phyloP scores from a whole-genome alignment of 2,113 vertebrate species.

The Neopipo cinnamomea region DNA sequence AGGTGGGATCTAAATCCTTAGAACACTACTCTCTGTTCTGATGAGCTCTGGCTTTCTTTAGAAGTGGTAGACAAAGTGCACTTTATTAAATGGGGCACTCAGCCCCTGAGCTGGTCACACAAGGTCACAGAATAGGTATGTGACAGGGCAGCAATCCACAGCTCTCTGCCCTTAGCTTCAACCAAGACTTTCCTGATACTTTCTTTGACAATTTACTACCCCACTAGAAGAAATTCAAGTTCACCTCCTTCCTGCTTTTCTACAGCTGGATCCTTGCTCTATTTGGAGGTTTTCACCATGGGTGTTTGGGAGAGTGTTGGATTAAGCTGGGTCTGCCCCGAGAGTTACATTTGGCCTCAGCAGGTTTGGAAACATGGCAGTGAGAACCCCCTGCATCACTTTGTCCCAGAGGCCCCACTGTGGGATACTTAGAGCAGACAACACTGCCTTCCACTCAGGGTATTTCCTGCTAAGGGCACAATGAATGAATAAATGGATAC shows the following conservation, averaged over 20 bases:
- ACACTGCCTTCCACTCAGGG: not conserved
- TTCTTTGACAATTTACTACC: not conserved
- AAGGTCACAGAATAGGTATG: not conserved
- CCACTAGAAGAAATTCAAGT: not conserved
- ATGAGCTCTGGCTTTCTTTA: not conserved
- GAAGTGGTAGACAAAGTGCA: not conserved
- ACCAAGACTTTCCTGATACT: not conserved
- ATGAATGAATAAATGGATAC: not conserved
- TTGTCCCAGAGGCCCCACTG: not conserved
- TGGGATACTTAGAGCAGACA: not conserved
- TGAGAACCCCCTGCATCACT: not conserved
- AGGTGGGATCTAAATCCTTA: not conserved
- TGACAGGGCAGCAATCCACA: not conserved
- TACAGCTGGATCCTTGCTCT: not conserved
- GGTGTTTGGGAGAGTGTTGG: not conserved
- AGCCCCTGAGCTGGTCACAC: not conserved
- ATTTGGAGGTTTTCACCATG: not conserved
- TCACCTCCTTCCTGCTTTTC: not conserved
- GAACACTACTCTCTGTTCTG: not conserved
- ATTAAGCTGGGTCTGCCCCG: not conserved
- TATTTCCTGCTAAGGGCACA: not conserved
- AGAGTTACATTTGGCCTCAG: not conserved
- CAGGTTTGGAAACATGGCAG: not conserved
- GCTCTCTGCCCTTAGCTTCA: not conserved
- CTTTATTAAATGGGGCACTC: not conserved